Base-by-base conservation (phyloP, 1,140 invertebrate species). In the Eurytemora carolleeae region DNA sequence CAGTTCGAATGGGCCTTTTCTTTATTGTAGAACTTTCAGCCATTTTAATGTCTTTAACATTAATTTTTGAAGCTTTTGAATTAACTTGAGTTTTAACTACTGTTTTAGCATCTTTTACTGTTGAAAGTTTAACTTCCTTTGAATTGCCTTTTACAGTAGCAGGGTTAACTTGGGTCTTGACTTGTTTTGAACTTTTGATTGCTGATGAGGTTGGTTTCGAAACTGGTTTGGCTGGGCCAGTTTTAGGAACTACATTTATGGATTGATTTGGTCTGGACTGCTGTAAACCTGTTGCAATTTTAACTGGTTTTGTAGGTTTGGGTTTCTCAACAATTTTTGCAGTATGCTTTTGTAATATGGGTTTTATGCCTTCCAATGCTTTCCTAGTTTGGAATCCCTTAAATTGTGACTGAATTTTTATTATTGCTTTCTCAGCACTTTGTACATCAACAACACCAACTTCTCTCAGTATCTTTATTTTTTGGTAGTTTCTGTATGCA, bases 391-490 rank as follows among this genome's bases (percentile, higher is more conserved):
- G 18, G 16, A 57, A 18, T 22, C 60, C 60, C n/a, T 53, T 19
- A 62, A 62, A 62, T 17, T 23, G 52, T 1, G 60, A 55, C 54
- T 62, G 60, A 26, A 62, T 62, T 24, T 62, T 62, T 19, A 57
- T 20, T 2, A 54, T 54, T 12, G 60, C 60, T 3, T 62, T 53
- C 25, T 1, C 53, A 22, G 23, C 2, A 57, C 23, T 57, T 22
- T 57, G 2, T 22, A 15, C 3, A 57, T 57, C 18, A 23, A 15
- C 56, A 22, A 57, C 7, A 23, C 15, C 15, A 44, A 24, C 3
- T 17, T 24, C 56, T 23, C 21, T 15, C 18, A 23, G 19, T 22
- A 20, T 57, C 23, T 57, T 57, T 19, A 3, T 3, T 18, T 57
- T 57, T 18, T 23, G 3, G 24, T 57, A 23, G 12, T 23, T 15